Conservation (phyloP, 2,113 vertebrate genomes). For the Barbus barbus region DNA sequence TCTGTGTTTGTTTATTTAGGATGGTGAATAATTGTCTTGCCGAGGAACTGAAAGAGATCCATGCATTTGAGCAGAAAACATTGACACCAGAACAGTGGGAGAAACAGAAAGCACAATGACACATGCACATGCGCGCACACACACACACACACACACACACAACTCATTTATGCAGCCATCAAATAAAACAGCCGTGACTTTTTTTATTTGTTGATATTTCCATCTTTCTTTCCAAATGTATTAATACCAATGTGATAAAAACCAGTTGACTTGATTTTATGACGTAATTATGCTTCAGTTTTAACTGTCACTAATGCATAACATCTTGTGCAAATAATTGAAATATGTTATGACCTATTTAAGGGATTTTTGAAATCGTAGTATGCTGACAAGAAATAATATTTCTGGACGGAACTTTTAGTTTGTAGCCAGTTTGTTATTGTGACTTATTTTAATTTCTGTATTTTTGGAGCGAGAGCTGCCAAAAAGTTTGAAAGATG, state of each 20-base stretch:
- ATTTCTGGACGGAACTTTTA: neutral
- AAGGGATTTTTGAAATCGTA: neutral
- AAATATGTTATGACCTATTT: no score
- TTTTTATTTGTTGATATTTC: no score
- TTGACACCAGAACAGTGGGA: constrained; percentile 89
- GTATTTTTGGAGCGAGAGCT: neutral
- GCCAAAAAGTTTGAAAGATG: neutral
- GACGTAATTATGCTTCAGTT: neutral
- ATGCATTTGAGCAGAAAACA: constrained; percentile 91
- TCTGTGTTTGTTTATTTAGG: constrained; percentile 66
- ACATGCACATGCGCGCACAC: no score
- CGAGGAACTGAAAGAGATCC: constrained; percentile 84
- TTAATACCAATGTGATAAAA: neutral
- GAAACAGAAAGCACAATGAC: constrained; percentile 74
- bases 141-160: no score
- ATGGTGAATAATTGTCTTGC: constrained; percentile 84
- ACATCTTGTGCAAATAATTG: neutral
- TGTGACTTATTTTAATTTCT: neutral
- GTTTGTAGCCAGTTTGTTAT: neutral
- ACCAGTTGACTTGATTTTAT: neutral
- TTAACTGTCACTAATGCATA: neutral
- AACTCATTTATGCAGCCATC: neutral
- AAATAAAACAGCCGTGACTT: neutral
- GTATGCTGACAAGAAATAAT: neutral
- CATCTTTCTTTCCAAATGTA: neutral